Percentiles rank a stretch among this genome's conserved stretches.
These are phyloP conservation scores for Melipona bicolor DNA, from an alignment of 2,888 invertebrate species.

Conservation along the genomic window DNA sequence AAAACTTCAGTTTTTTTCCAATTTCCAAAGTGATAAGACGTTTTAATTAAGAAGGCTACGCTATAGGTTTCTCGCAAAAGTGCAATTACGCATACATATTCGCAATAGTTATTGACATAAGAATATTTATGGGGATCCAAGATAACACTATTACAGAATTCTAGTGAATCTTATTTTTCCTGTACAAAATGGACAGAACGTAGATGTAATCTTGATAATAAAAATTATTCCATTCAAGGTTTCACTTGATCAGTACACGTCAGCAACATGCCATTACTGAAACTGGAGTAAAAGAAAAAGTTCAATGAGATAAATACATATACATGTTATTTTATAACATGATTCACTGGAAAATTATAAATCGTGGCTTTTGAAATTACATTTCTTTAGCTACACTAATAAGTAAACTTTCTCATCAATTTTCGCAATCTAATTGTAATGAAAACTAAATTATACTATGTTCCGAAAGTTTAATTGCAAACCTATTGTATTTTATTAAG, in stretches of 20 bases:
- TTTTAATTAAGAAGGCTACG: too few relatives aligned
- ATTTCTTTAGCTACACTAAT: neutral
- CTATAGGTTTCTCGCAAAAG: neutral
- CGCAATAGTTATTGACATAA: too few relatives aligned
- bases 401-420: neutral
- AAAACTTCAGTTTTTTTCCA: too few relatives aligned
- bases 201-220: conserved; percentile 18
- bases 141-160: neutral
- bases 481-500: neutral
- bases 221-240: conserved; percentile 5
- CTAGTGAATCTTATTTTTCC: neutral
- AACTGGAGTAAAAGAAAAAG: conserved; percentile 6
- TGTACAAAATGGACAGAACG: neutral
- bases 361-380: too few relatives aligned
- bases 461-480: neutral
- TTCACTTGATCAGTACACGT: neutral
- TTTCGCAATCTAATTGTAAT: neutral
- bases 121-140: conserved; percentile 25
- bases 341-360: neutral
- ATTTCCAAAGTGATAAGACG: too few relatives aligned
- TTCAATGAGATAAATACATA: neutral
- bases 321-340: neutral
- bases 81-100: neutral
- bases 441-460: neutral
- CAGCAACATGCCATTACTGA: neutral